Evolutionary conservation across 2,797 vertebrate genomes (phyloP), one percentile per base, ranked within the genome.

Genomic region (Dendrocincla tyrannina): DNA sequence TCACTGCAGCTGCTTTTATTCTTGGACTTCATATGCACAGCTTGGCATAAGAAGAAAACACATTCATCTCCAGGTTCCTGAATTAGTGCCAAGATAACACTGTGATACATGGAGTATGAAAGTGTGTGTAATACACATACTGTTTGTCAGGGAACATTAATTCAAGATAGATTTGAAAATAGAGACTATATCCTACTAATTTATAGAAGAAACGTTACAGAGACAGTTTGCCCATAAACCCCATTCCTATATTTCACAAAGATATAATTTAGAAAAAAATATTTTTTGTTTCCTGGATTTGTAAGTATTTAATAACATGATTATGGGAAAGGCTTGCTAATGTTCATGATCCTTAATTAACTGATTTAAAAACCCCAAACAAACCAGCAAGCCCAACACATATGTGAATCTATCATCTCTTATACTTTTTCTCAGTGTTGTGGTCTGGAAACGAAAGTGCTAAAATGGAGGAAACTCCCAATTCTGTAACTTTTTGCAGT

Each of bases 311-410:
- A 52, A 33, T 67, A 66, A 59, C 59, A 18, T 37, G 32, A 22
- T 77, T 74, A 32, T 9, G 11, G 32, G 73, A 59, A 68, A 81
- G 25, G 20, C 73, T 76, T 77, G 17, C 69, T 80, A 2, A 20
- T 63, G 12, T 37, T 78, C 25, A 8, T 74, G 6, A 19, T 50
- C 35, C 35, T 66, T 86, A 77, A 80, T 55, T 67, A 53, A 53
- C 17, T 28, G 9, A 39, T 44, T 4, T 17, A 53, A 67, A 80
- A 63, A 1, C 1, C 0, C 5, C 22, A 11, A 22, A 10, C 46
- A 53, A 55, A 27, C 13, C 15, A 32, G n/a, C 37, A 63, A 83
- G 68, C n/a, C 18, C 14, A 70, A 28, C 5, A 13, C 0, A 0
- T 49, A 19, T 0, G 0, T 87, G 33, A 59, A 32, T 59, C 7